Evolutionary conservation across 2,888 invertebrate genomes (phyloP).

Genomic region (Parapristionchus giblindavisi): DNA sequence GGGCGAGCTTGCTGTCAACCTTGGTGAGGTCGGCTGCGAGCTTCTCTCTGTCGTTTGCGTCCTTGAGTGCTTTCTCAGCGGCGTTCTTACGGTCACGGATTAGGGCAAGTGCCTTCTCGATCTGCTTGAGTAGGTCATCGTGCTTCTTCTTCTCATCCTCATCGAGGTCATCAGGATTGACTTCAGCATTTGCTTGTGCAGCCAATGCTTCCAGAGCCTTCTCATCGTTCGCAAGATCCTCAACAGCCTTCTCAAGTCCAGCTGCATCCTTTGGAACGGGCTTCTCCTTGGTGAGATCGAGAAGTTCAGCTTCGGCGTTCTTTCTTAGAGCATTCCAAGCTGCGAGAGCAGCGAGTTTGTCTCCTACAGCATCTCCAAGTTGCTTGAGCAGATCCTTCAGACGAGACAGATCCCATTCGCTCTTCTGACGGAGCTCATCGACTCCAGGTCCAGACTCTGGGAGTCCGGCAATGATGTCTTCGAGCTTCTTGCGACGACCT

Average conservation of each 20-base stretch:
- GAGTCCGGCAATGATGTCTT: slow-evolving; percentile 14
- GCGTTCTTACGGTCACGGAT: slow-evolving; percentile 37
- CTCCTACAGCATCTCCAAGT: slow-evolving; percentile 50
- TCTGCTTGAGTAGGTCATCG: slow-evolving; percentile 17
- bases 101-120: slow-evolving; percentile 33
- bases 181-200: slow-evolving; percentile 31
- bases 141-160: slow-evolving; percentile 23
- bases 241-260: slow-evolving; percentile 30
- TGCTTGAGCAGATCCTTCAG: slow-evolving; percentile 50
- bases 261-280: slow-evolving; percentile 16
- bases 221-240: slow-evolving; percentile 22
- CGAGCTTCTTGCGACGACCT: slow-evolving; percentile 29
- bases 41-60: slow-evolving; percentile 45
- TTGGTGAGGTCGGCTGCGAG: slow-evolving; percentile 44
- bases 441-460: slow-evolving; percentile 16
- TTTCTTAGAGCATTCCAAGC: slow-evolving; percentile 52
- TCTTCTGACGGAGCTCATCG: slow-evolving; percentile 50
- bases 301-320: slow-evolving; percentile 47
- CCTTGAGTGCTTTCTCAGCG: slow-evolving; percentile 45
- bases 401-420: slow-evolving; percentile 50
- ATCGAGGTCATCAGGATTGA: slow-evolving; percentile 32
- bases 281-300: slow-evolving; percentile 28
- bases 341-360: slow-evolving; percentile 54
- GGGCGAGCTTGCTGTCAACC: slow-evolving; percentile 43
- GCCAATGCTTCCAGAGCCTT: slow-evolving; percentile 11